Conservation (phyloP, 2,113 vertebrate species). For the Sturnira hondurensis region DNA sequence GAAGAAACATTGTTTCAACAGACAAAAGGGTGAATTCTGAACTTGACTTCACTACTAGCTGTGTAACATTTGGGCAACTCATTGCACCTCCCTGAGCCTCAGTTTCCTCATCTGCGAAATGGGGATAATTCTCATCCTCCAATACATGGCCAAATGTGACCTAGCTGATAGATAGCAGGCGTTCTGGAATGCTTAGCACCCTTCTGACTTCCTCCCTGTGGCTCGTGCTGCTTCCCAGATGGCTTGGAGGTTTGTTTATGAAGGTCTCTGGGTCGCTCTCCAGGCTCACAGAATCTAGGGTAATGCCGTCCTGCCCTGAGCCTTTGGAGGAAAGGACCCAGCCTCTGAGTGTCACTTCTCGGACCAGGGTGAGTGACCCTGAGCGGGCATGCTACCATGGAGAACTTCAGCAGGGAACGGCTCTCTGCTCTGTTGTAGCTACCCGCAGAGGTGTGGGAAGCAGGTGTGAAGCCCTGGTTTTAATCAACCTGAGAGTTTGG, state of each 20-base stretch:
- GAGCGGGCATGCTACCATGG: not conserved
- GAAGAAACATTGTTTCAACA: not conserved
- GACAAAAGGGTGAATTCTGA: not conserved
- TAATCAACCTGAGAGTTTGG: constrained; percentile 34
- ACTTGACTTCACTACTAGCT: not conserved
- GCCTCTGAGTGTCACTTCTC: not conserved
- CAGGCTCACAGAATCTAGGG: not conserved
- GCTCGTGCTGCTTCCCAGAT: not conserved
- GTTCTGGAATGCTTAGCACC: not conserved
- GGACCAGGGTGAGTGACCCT: not conserved
- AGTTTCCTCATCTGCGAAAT: not conserved
- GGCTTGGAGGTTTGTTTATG: not conserved
- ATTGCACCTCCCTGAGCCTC: not conserved
- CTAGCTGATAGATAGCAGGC: not conserved
- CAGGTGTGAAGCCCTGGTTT: not conserved
- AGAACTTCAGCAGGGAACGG: not conserved
- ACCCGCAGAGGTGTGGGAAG: not conserved
- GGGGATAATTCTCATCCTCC: not conserved
- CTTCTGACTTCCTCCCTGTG: not conserved
- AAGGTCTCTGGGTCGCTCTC: not conserved
- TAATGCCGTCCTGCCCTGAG: not conserved
- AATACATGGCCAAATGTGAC: not conserved
- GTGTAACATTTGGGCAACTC: not conserved
- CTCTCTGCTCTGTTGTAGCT: not conserved
- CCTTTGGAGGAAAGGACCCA: not conserved